Evolutionary conservation across 2,888 invertebrate species (phyloP).

Genomic region (Leuctra nigra): DNA sequence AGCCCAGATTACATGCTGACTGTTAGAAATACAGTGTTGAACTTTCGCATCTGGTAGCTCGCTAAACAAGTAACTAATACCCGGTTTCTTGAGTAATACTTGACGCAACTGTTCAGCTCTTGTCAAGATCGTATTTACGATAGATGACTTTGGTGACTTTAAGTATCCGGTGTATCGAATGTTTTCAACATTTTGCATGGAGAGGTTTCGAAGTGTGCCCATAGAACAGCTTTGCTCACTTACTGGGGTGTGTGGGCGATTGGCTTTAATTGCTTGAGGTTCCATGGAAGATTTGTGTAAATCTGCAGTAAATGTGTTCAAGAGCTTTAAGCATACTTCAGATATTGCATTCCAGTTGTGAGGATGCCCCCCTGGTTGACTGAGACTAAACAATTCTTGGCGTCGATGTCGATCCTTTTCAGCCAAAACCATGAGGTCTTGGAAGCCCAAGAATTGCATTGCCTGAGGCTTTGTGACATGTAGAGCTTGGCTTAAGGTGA

Average conservation of each 20-base stretch:
- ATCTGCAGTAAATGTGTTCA: conserved; percentile 52
- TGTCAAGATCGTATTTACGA: neutral
- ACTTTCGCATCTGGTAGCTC: conserved; percentile 66
- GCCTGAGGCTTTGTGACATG: conserved; percentile 55
- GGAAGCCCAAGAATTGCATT: conserved; percentile 66
- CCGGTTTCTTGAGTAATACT: conserved; percentile 48
- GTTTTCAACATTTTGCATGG: neutral
- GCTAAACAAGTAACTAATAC: conserved; percentile 66
- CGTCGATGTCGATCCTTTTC: conserved; percentile 55
- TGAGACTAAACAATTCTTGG: conserved; percentile 60
- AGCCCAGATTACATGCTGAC: conserved; percentile 68
- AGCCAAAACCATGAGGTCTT: conserved; percentile 63
- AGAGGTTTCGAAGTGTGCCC: neutral
- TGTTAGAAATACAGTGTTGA: conserved; percentile 58
- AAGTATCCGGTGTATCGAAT: too few species aligned
- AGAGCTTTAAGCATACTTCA: conserved; percentile 53
- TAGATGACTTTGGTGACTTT: neutral
- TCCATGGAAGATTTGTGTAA: conserved; percentile 8
- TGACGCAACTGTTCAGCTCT: neutral
- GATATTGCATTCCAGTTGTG: conserved; percentile 75
- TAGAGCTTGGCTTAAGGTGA: conserved; percentile 57
- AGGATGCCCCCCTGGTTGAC: conserved; percentile 80
- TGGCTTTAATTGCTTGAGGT: too few species aligned
- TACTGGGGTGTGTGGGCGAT: neutral
- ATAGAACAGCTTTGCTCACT: neutral